phyloP scores from a whole-genome alignment of 2,113 vertebrate genomes.

The Coryphaenoides rupestris region DNA sequence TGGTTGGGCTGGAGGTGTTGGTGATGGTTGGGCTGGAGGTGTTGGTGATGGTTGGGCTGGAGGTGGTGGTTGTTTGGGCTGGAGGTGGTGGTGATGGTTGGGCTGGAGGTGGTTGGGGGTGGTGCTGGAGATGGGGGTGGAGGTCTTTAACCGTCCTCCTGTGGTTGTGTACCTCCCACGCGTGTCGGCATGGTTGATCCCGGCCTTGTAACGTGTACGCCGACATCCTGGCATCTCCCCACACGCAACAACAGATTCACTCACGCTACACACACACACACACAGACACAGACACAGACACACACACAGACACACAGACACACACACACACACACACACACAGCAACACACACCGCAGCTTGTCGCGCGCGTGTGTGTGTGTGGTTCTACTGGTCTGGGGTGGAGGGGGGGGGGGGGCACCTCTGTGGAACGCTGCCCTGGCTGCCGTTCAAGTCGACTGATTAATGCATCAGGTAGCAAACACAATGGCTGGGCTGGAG shows the following conservation, averaged over 20 bases:
- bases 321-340: too few relatives aligned
- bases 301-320: too few relatives aligned
- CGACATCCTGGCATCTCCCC: constrained; percentile 22
- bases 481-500: too few relatives aligned
- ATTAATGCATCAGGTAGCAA: constrained; percentile 64
- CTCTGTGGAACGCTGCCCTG: constrained; percentile 50
- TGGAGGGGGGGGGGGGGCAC: not conserved
- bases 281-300: not conserved
- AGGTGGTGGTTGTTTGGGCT: too few relatives aligned
- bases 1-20: too few relatives aligned
- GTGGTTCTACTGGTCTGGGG: not conserved
- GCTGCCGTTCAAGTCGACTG: constrained; percentile 45
- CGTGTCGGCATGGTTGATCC: constrained; percentile 40
- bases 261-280: constrained; percentile 4
- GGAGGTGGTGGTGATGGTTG: too few relatives aligned
- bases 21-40: too few relatives aligned
- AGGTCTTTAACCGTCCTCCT: constrained; percentile 32
- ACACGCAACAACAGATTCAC: constrained; percentile 22
- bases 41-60: too few relatives aligned
- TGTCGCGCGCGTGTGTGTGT: too few relatives aligned
- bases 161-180: constrained; percentile 40
- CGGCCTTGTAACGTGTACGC: constrained; percentile 14
- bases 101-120: too few relatives aligned
- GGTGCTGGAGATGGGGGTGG: not conserved
- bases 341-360: not conserved